phyloP scores from a whole-genome alignment of 2,113 vertebrate species.

The Phrynocephalus versicolor region DNA sequence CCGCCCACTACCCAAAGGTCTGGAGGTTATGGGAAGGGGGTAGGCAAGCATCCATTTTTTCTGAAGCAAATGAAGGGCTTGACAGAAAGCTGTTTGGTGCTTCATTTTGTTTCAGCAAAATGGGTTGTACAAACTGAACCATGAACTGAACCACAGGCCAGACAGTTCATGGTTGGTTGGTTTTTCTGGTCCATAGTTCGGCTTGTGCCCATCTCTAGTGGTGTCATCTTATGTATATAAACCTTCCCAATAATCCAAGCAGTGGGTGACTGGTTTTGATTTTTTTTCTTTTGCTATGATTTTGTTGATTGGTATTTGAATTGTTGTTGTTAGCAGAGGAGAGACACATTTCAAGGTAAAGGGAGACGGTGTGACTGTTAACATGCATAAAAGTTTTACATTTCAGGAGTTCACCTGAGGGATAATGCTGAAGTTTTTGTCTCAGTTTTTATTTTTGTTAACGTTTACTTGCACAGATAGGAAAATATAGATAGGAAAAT shows the following conservation, averaged over 20 bases:
- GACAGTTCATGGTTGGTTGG: no score
- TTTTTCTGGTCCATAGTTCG: no score
- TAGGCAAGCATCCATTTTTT: no score
- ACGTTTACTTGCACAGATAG: neutral
- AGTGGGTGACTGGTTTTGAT: constrained; percentile 48
- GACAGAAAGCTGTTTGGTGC: no score
- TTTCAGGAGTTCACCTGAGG: constrained; percentile 21
- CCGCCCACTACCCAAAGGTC: no score
- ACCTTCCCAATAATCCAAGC: constrained; percentile 8
- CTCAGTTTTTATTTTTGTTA: neutral
- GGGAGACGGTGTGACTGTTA: constrained; percentile 1
- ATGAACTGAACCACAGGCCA: no score
- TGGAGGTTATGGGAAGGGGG: no score
- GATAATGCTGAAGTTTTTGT: constrained; percentile 34
- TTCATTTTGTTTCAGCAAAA: no score
- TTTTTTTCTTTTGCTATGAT: constrained; percentile 39
- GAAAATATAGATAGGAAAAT: neutral
- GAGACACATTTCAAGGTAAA: constrained; percentile 39
- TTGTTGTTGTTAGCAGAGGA: neutral
- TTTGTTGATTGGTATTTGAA: neutral
- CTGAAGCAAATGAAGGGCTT: no score
- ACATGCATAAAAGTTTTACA: constrained; percentile 31
- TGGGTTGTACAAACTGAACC: no score
- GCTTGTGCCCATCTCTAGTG: no score
- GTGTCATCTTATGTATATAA: no score